A percentile compares a stretch with the other conserved stretches of the same genome.
phyloP scores from a whole-genome alignment of 1,140 invertebrate genomes.

The Phymorhynchus buccinoides region DNA sequence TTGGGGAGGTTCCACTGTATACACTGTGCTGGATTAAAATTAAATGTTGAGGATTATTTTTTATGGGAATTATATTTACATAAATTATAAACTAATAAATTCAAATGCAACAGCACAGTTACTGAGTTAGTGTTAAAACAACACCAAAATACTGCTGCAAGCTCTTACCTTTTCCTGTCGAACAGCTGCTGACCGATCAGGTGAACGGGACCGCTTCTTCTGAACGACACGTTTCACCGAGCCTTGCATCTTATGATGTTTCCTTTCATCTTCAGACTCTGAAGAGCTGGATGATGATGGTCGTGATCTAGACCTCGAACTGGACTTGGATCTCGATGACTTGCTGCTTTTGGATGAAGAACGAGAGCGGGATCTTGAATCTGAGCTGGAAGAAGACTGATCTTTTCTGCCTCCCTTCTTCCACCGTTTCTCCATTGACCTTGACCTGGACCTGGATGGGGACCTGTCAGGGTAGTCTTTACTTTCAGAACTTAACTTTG shows the following conservation, averaged over 20 bases:
- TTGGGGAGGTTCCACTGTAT: no score
- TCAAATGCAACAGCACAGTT: no score
- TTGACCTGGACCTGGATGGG: constrained; percentile 29
- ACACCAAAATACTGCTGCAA: no score
- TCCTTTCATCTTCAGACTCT: not conserved
- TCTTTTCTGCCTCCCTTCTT: constrained; percentile 35
- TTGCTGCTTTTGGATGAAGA: constrained; percentile 46
- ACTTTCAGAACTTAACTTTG: not conserved
- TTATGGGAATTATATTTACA: no score
- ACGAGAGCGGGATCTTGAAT: constrained; percentile 48
- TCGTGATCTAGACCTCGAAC: constrained; percentile 49
- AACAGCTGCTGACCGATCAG: not conserved
- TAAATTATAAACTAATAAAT: no score
- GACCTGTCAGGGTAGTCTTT: not conserved
- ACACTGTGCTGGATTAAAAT: no score
- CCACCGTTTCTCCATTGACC: constrained; percentile 17
- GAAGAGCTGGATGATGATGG: constrained; percentile 52
- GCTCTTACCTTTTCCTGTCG: not conserved
- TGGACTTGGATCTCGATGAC: constrained; percentile 46
- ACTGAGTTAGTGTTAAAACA: no score
- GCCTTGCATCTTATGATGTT: constrained; percentile 1
- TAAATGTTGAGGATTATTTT: no score
- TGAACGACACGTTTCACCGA: not conserved
- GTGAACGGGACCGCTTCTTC: not conserved
- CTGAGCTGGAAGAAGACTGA: constrained; percentile 25